Base-by-base conservation (phyloP, 2,888 invertebrate genomes). In the Andrena marginata region DNA sequence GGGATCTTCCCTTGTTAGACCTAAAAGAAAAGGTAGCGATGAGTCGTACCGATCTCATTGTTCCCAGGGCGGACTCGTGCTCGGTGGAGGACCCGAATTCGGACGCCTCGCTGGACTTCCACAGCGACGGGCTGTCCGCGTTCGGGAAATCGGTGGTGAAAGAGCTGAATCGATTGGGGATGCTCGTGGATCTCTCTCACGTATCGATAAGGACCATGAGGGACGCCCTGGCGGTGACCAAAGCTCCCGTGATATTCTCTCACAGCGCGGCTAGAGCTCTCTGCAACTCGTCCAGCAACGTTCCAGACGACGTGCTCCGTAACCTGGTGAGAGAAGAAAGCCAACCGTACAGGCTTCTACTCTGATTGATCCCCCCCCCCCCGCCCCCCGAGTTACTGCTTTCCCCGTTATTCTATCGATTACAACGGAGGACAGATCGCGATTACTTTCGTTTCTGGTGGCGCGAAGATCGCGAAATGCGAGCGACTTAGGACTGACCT, bases 91-190 rank as follows among this genome's bases (percentile, higher is more conserved):
- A 94, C 84, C 93, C 93, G 23, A 93, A 93, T 76, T 92, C 92
- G 71, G 93, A 92, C 64, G 91, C 92, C 16, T 90, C 92, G 0
- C 69, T 94, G 77, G 92, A 94, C 84, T 92, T 93, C 74, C 93
- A 92, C 74, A 94, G 92, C 81, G 89, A 93, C 56, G 94, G 94
- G 0, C 86, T 94, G 1, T 94, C 94, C 6, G 86, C 82, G 35
- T 94, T 94, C 48, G 94, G 94, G 1, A 94, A 96, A 95, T 95
- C 95, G 8, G 95, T 97, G 76, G 95, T 97, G 0, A 94, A 94
- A 73, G 97, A 97, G 93, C 95, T 97, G 95, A 97, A 97, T 91
- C 95, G 97, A 31, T 93, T 97, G 67, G 97, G 97, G 2, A 97
- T 97, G 96, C 94, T 97, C 76, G 95, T 96, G 62, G 97, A 97